These are phyloP conservation scores for Poecilia velifera DNA, from an alignment of 2,797 vertebrate species.

Conservation along the genomic window DNA sequence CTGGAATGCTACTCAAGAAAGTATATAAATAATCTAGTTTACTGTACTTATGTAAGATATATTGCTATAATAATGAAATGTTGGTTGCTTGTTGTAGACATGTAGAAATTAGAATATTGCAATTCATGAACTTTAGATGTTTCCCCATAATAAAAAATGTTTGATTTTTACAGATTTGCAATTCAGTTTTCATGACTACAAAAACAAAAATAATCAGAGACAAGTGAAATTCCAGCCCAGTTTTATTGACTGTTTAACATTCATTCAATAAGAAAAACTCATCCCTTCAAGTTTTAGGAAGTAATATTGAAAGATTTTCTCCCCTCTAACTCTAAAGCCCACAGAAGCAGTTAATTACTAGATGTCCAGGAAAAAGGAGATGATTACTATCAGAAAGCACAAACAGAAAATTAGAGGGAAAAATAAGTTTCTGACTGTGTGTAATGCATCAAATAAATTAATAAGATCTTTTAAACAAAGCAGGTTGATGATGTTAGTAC, in stretches of 20 bases:
- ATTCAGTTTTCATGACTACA: not conserved
- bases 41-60: too few species aligned
- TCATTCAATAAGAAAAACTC: conserved; percentile 50
- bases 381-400: conserved; percentile 23
- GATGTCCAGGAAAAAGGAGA: conserved; percentile 31
- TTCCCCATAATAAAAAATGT: not conserved
- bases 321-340: conserved; percentile 18
- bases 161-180: not conserved
- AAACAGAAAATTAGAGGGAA: conserved; percentile 6
- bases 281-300: conserved; percentile 54
- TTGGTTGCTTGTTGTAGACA: too few species aligned
- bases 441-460: not conserved
- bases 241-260: conserved; percentile 74
- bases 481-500: not conserved
- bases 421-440: not conserved
- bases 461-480: not conserved
- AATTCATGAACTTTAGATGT: not conserved
- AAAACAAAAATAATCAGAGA: not conserved
- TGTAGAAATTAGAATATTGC: too few species aligned
- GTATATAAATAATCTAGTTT: too few species aligned
- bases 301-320: conserved; percentile 26
- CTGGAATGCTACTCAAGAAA: too few species aligned
- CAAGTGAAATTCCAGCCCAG: conserved; percentile 49
- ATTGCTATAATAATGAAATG: too few species aligned
- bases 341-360: conserved; percentile 17